Evolutionary conservation across 2,888 invertebrate genomes (phyloP).

Genomic region (Actias luna): DNA sequence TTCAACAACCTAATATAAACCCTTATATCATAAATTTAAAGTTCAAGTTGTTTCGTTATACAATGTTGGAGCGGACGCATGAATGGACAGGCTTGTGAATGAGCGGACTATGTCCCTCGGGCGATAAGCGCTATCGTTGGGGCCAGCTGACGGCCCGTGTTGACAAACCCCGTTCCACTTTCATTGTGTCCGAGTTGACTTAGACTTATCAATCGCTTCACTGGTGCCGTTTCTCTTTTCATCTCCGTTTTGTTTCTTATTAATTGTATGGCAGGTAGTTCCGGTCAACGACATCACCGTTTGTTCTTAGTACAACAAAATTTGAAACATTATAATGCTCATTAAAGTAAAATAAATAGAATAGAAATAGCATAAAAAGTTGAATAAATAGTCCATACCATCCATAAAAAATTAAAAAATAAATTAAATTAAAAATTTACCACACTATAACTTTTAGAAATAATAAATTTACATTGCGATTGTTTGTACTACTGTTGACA

Average conservation of each 20-base stretch:
- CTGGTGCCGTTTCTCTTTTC: constrained; percentile 39
- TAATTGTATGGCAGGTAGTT: constrained; percentile 2
- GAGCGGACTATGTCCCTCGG: constrained; percentile 79
- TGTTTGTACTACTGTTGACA: neutral
- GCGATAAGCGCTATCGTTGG: constrained; percentile 78
- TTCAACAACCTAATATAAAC: constrained; percentile 46
- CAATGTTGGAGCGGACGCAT: constrained; percentile 60
- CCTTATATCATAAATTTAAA: constrained; percentile 48
- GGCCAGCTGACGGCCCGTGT: constrained; percentile 78
- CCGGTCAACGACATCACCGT: neutral
- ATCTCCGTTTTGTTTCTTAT: constrained; percentile 34
- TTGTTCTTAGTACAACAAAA: neutral
- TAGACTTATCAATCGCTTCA: constrained; percentile 65
- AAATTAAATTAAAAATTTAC: neutral
- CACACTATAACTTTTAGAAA: too few relatives aligned
- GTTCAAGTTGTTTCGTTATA: constrained; percentile 44
- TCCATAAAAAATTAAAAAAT: too few relatives aligned
- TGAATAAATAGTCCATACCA: neutral
- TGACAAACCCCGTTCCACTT: constrained; percentile 81
- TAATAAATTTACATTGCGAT: too few relatives aligned
- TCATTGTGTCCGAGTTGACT: constrained; percentile 62
- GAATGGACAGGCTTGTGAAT: constrained; percentile 80
- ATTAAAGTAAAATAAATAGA: neutral
- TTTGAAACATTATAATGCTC: neutral
- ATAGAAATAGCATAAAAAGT: neutral